These are phyloP conservation scores for Lepus townsendii DNA, from an alignment of 2,797 vertebrate species.

Conservation along the genomic window DNA sequence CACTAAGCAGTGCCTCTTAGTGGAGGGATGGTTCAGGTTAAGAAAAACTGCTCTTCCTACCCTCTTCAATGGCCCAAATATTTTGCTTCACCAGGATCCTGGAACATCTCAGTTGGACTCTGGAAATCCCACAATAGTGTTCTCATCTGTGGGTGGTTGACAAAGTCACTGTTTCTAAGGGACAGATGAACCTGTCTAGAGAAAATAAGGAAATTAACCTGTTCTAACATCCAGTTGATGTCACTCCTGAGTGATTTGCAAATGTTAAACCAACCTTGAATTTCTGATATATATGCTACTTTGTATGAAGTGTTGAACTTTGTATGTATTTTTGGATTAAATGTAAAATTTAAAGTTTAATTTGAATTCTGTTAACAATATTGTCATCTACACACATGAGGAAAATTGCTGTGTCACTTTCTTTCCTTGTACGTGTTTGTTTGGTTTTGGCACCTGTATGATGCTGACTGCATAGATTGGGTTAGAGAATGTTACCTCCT, in stretches of 20 bases:
- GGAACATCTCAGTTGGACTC: background rate
- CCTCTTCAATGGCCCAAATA: background rate
- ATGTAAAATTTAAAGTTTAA: background rate
- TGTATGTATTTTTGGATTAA: background rate
- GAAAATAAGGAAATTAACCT: too few relatives aligned
- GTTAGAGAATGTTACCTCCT: background rate
- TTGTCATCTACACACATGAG: background rate
- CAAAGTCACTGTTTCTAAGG: background rate
- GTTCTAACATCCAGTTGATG: background rate
- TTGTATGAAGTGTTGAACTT: background rate
- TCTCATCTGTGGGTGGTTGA: background rate
- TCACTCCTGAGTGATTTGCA: background rate
- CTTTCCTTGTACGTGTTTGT: background rate
- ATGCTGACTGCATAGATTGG: too few relatives aligned
- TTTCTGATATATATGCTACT: background rate
- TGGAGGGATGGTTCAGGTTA: background rate
- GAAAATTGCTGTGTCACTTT: background rate
- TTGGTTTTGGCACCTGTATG: background rate
- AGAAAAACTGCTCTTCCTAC: background rate
- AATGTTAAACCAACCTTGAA: background rate
- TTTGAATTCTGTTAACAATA: background rate
- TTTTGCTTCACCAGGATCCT: background rate
- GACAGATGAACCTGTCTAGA: background rate
- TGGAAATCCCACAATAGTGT: background rate
- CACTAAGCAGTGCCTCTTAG: background rate